phyloP scores from a whole-genome alignment of 2,113 vertebrate genomes.

The Chloebia gouldiae region DNA sequence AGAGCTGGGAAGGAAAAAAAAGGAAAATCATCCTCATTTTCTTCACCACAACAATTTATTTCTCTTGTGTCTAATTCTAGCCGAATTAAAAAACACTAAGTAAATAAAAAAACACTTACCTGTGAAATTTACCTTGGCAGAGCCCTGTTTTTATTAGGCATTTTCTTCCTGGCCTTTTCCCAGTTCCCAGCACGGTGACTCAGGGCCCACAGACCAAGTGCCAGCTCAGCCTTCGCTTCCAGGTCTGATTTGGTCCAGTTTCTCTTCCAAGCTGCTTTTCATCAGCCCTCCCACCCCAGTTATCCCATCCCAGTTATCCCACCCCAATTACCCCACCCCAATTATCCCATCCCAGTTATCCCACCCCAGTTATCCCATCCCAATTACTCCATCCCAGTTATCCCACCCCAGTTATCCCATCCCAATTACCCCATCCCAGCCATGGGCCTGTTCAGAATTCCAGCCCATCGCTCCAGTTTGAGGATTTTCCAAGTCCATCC shows the following conservation, averaged over 20 bases:
- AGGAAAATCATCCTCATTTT: neutral
- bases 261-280: neutral
- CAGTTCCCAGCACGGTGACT: rapidly evolving
- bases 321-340: neutral
- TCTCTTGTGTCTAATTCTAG: neutral
- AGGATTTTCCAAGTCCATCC: neutral
- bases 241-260: neutral
- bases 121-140: neutral
- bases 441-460: neutral
- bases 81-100: neutral
- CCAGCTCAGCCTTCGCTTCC: neutral
- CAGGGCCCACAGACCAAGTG: neutral
- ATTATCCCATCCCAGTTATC: neutral
- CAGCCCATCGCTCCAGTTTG: rapidly evolving
- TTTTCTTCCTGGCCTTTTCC: neutral
- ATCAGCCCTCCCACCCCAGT: neutral
- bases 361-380: neutral
- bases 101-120: rapidly evolving
- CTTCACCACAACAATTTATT: neutral
- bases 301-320: neutral
- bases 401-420: neutral
- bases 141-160: neutral
- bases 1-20: neutral
- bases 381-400: neutral
- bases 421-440: neutral